A percentile compares a stretch with the other conserved stretches of the same genome.
These are phyloP conservation scores for Piscicola geometra DNA, from an alignment of 2,888 invertebrate species.

Conservation along the genomic window DNA sequence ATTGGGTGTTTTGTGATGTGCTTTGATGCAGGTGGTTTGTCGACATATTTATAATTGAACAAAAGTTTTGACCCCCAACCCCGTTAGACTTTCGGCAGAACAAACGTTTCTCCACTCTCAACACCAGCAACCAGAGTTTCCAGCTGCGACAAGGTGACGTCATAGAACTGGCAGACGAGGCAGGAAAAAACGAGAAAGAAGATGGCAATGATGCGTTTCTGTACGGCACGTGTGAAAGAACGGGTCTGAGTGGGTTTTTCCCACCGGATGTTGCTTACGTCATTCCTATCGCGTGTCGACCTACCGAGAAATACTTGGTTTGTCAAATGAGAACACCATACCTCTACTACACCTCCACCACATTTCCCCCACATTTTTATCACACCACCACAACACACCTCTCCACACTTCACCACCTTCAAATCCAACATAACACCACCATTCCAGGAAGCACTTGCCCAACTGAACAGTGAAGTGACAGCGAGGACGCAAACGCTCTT, in stretches of 20 bases:
- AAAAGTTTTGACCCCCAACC: no score
- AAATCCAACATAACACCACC: no score
- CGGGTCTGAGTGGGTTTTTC: constrained; percentile 40
- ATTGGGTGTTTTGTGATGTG: no score
- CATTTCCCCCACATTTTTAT: no score
- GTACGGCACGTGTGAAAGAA: constrained; percentile 38
- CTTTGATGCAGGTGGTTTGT: no score
- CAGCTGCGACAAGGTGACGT: constrained; percentile 42
- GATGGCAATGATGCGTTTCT: constrained; percentile 35
- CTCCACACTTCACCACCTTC: no score
- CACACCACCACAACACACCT: no score
- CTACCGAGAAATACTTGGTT: constrained; percentile 43
- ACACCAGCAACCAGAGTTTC: constrained; percentile 7
- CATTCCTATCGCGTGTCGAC: constrained; percentile 41
- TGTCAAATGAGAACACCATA: no score
- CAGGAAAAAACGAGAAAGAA: constrained; percentile 11
- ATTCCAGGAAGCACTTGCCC: not conserved
- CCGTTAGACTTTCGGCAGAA: constrained; percentile 22
- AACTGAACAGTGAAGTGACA: constrained; percentile 11
- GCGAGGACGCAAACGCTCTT: not conserved
- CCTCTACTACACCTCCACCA: no score
- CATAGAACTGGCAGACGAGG: constrained; percentile 41
- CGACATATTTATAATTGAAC: no score
- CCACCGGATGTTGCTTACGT: constrained; percentile 44
- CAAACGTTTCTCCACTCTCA: not conserved